Base-by-base conservation (phyloP, 2,888 invertebrate genomes). In the Brachylomia viminalis region DNA sequence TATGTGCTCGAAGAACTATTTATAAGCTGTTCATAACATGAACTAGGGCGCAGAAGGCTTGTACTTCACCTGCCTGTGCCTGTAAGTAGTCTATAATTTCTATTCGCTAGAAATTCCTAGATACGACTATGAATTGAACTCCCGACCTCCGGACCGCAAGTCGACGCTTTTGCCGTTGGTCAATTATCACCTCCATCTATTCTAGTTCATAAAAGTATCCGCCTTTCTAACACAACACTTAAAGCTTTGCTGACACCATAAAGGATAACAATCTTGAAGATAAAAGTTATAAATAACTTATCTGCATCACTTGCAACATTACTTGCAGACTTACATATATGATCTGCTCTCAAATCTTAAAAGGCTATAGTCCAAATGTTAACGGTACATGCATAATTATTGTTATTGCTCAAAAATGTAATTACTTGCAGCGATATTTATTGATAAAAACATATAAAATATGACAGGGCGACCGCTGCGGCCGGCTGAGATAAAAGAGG, bases 381-480 rank as follows among this genome's bases (percentile, higher is more conserved):
- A 88, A 91, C 88, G 85, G 86, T 88, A 85, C 85, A 85, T 75
- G 75, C 70, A 80, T 88, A 86, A 90, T 88, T 86, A 89, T 89
- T 89, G 87, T 91, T 90, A 90, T 90, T 88, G 86, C 83, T 90
- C 88, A 89, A 87, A 91, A 89, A 86, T 84, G 88, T 91, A 91
- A 91, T 91, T 91, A 91, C 88, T 86, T 86, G 87, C 88, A 84
- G 86, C 87, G 88, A 90, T 92, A 92, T 91, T 92, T 94, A 94
- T 95, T 93, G 94, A 94, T 93, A 94, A 94, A 93, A 94, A 93
- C 91, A 91, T 89, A 93, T 93, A 94, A 93, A 94, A 94, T 95
- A 94, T 95, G 95, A 95, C 93, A 92, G 91, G 81, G 91, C 90
- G 81, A 87, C 89, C 84, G 87, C 92, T 86, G 89, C 83, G 88